phyloP scores from a whole-genome alignment of 1,140 invertebrate species.

The Aphaenogaster rudis region DNA sequence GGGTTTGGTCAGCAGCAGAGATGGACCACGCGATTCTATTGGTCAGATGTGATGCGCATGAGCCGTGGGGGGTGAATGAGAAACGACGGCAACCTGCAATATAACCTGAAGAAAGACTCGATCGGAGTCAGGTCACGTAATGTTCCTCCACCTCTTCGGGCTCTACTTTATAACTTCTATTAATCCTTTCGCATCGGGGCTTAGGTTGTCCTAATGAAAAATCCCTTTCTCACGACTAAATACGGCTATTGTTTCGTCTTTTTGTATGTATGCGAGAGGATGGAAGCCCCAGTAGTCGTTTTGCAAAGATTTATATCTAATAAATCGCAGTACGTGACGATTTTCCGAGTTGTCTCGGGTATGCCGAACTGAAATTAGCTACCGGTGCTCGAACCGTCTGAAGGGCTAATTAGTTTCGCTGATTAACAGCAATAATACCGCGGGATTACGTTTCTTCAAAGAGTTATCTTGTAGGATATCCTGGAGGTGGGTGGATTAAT shows the following conservation, averaged over 20 bases:
- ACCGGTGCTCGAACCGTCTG: not conserved
- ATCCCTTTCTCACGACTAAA: constrained; percentile 69
- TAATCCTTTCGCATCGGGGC: constrained; percentile 79
- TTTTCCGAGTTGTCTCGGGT: not conserved
- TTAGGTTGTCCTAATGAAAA: constrained; percentile 79
- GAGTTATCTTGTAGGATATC: constrained; percentile 49
- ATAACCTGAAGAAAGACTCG: constrained; percentile 80
- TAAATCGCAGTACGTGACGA: constrained; percentile 6
- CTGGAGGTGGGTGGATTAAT: constrained; percentile 73
- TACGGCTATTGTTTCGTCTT: constrained; percentile 51
- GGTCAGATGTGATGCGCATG: constrained; percentile 79
- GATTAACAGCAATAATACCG: constrained; percentile 74
- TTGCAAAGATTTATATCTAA: constrained; percentile 32
- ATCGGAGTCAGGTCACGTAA: constrained; percentile 80
- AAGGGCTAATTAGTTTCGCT: constrained; percentile 50
- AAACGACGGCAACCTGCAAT: constrained; percentile 79
- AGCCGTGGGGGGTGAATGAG: constrained; percentile 78
- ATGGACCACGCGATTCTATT: constrained; percentile 79
- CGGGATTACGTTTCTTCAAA: constrained; percentile 73
- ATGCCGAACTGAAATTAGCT: not conserved
- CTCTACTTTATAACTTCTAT: constrained; percentile 81
- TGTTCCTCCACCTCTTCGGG: constrained; percentile 78
- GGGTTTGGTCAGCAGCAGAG: constrained; percentile 79
- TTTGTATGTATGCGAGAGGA: constrained; percentile 25
- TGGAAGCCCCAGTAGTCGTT: not conserved